Evolutionary conservation across 1,140 invertebrate genomes (phyloP).

Genomic region (Dufourea novaeangliae): DNA sequence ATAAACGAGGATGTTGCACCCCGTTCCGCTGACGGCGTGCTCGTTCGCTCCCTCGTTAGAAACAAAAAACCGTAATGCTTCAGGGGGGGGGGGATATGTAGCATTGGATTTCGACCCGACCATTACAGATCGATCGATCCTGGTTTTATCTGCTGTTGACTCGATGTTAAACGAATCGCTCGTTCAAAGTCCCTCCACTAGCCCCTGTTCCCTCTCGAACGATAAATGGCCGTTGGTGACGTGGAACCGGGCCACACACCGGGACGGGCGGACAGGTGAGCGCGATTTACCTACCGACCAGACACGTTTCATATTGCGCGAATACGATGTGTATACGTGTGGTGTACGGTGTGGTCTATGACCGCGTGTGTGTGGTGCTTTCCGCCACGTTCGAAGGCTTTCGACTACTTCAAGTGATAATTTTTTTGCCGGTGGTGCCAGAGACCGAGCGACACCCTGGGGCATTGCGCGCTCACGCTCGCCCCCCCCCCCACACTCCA

Average conservation of each 20-base stretch:
- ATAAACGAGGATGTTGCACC: constrained; percentile 25
- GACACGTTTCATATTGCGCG: background rate
- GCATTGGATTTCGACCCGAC: constrained; percentile 60
- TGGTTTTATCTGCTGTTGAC: constrained; percentile 68
- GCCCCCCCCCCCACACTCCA: too few species aligned
- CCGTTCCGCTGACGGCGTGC: constrained; percentile 20
- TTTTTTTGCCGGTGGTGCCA: constrained; percentile 57
- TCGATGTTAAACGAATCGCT: constrained; percentile 67
- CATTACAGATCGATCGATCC: constrained; percentile 63
- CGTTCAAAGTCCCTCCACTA: constrained; percentile 49
- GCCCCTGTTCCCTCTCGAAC: too few species aligned
- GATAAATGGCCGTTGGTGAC: constrained; percentile 61
- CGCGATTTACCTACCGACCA: background rate
- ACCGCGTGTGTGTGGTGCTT: constrained; percentile 7
- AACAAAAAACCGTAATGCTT: constrained; percentile 28
- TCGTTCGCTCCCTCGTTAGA: constrained; percentile 55
- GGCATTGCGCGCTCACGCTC: constrained; percentile 55
- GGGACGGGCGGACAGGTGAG: constrained; percentile 14
- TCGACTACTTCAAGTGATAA: constrained; percentile 63
- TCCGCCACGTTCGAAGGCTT: constrained; percentile 21
- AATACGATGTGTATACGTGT: background rate
- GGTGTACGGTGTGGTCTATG: background rate
- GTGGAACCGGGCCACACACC: constrained; percentile 40
- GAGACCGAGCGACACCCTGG: constrained; percentile 45
- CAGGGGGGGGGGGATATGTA: constrained; percentile 44